phyloP scores from a whole-genome alignment of 2,888 invertebrate species.

The Aplocera efformata region DNA sequence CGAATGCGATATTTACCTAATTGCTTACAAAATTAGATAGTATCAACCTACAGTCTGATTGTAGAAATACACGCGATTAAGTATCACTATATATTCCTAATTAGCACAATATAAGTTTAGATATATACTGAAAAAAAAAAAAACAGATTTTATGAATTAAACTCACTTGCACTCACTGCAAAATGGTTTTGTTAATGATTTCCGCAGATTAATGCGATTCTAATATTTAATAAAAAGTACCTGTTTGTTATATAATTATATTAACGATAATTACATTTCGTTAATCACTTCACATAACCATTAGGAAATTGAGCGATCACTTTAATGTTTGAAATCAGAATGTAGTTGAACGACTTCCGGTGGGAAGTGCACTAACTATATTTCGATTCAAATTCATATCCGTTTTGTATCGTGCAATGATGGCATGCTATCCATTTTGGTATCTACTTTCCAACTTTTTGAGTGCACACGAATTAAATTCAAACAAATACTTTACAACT shows the following conservation, averaged over 20 bases:
- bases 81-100: no score
- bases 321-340: conserved; percentile 17
- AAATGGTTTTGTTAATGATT: no score
- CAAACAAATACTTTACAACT: no score
- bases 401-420: conserved; percentile 38
- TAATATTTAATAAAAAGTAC: conserved; percentile 6
- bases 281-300: neutral
- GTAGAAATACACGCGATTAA: no score
- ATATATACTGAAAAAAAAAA: no score
- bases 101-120: no score
- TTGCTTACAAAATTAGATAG: conserved; percentile 19
- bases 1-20: conserved; percentile 19
- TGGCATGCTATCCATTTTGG: conserved; percentile 24
- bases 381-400: conserved; percentile 71
- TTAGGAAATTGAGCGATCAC: conserved; percentile 7
- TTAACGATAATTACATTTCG: neutral
- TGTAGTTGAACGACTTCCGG: conserved; percentile 60
- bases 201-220: neutral
- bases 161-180: no score
- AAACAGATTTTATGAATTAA: no score
- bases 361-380: conserved; percentile 66
- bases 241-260: conserved; percentile 5
- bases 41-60: neutral
- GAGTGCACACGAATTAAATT: neutral
- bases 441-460: conserved; percentile 6